These are phyloP conservation scores for Andrena bicolor DNA, from an alignment of 2,888 invertebrate genomes.

Conservation along the genomic window DNA sequence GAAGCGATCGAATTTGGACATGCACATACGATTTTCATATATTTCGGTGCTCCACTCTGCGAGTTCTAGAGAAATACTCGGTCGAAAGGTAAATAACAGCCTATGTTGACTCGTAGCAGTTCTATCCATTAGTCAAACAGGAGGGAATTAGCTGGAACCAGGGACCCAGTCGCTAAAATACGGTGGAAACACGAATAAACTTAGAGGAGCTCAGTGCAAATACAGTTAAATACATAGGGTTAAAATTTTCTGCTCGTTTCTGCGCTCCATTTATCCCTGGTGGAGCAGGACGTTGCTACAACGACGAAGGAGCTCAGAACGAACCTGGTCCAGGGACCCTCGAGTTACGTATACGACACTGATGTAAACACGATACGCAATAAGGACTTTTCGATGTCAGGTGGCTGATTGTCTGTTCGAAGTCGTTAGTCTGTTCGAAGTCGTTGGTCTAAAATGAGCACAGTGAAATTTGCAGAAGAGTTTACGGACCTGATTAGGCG, in stretches of 20 bases:
- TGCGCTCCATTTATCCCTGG: too few relatives aligned
- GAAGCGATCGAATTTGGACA: too few relatives aligned
- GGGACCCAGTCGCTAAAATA: conserved; percentile 70
- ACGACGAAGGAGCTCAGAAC: too few relatives aligned
- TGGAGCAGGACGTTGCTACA: too few relatives aligned
- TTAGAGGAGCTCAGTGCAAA: conserved; percentile 56
- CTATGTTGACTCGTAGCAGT: conserved; percentile 41
- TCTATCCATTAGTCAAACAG: conserved; percentile 70
- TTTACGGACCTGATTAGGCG: conserved; percentile 61
- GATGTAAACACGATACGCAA: conserved; percentile 26
- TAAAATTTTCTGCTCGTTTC: conserved; percentile 27
- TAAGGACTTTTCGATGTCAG: conserved; percentile 33
- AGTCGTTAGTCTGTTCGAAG: too few relatives aligned
- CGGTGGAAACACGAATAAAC: conserved; percentile 65
- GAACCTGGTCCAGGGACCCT: not conserved
- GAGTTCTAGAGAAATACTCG: not conserved
- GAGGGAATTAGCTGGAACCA: conserved; percentile 78
- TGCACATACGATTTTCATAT: too few relatives aligned
- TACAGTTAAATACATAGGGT: conserved; percentile 66
- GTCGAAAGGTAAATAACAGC: conserved; percentile 41
- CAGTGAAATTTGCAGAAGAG: conserved; percentile 63
- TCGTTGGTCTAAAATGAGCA: conserved; percentile 35
- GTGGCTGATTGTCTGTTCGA: not conserved
- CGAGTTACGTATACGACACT: conserved; percentile 14
- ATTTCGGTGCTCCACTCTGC: too few relatives aligned